phyloP scores from a whole-genome alignment of 2,113 vertebrate species.

The Peromyscus californicus region DNA sequence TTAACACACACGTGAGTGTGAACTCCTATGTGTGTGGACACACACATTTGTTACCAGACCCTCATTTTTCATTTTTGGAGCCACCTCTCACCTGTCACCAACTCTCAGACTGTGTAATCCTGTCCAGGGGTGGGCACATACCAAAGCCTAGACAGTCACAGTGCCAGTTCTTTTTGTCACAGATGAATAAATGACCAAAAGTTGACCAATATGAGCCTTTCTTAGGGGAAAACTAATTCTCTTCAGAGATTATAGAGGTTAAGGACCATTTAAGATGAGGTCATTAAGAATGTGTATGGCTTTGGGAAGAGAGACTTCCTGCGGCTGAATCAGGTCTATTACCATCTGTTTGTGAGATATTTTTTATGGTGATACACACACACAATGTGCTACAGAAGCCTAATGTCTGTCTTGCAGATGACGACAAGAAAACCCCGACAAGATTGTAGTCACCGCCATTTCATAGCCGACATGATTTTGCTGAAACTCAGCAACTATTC shows the following conservation, averaged over 20 bases:
- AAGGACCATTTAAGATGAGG: background rate
- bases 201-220: background rate
- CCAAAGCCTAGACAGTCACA: background rate
- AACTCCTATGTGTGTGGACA: no score
- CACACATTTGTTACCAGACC: background rate
- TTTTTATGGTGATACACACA: background rate
- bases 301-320: background rate
- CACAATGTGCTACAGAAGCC: background rate
- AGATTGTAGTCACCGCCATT: constrained; percentile 21
- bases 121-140: background rate
- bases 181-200: background rate
- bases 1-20: background rate
- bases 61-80: constrained; percentile 27
- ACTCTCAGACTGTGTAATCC: background rate
- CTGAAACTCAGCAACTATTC: constrained; percentile 46
- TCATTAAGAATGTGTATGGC: background rate
- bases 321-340: background rate
- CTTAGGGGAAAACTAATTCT: background rate
- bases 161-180: background rate
- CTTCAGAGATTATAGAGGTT: background rate
- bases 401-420: background rate
- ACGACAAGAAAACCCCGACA: background rate
- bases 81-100: background rate
- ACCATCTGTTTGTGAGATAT: constrained; percentile 1
- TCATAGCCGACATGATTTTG: constrained; percentile 54